phyloP scores from a whole-genome alignment of 2,888 invertebrate genomes.

The Plagodis dolabraria region DNA sequence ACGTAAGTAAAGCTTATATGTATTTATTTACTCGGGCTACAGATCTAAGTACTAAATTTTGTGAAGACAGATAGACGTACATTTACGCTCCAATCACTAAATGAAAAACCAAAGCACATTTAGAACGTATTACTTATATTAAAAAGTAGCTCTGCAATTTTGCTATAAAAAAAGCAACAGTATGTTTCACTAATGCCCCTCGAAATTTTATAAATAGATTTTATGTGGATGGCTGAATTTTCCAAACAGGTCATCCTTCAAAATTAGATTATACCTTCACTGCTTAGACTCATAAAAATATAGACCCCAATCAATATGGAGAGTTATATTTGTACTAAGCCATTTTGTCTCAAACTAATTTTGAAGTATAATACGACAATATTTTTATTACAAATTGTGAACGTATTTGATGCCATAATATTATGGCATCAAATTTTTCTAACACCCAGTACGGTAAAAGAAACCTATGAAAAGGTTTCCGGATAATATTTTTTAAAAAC shows the following conservation, averaged over 20 bases:
- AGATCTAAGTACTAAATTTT: too few species aligned
- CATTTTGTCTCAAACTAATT: too few species aligned
- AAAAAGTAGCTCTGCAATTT: too few species aligned
- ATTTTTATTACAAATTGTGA: slow-evolving; percentile 47
- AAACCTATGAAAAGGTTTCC: slow-evolving; percentile 57
- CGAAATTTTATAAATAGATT: background rate
- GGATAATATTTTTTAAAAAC: slow-evolving; percentile 46
- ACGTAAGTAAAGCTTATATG: too few species aligned
- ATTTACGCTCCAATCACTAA: too few species aligned
- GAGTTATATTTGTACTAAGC: too few species aligned
- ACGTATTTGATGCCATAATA: slow-evolving; percentile 46
- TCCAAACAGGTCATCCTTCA: slow-evolving; percentile 66
- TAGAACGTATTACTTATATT: too few species aligned
- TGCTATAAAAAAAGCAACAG: too few species aligned
- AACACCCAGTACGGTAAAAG: slow-evolving; percentile 50
- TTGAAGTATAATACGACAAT: background rate
- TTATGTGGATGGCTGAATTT: slow-evolving; percentile 65
- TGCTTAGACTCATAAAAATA: slow-evolving; percentile 20
- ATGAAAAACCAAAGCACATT: too few species aligned
- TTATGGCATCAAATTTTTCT: slow-evolving; percentile 49
- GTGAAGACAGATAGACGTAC: too few species aligned
- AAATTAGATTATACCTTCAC: slow-evolving; percentile 62
- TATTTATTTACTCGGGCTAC: too few species aligned
- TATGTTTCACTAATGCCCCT: background rate
- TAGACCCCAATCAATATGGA: background rate